phyloP scores from a whole-genome alignment of 2,797 vertebrate genomes.

The Crax fasciolata region DNA sequence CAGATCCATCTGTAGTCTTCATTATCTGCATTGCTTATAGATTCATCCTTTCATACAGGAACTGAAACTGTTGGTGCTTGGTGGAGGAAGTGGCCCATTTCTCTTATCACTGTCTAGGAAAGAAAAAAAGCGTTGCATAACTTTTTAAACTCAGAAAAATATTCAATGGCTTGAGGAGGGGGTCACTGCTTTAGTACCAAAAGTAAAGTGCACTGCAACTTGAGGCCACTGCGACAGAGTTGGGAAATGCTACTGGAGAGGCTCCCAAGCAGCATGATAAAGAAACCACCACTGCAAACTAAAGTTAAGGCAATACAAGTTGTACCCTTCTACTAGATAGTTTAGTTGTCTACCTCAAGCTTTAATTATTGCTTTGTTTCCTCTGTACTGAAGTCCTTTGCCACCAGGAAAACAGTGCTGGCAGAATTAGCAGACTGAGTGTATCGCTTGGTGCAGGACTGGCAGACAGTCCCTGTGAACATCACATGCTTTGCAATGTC shows the following conservation, averaged over 20 bases:
- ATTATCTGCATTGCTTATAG: background rate
- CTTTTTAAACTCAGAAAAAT: background rate
- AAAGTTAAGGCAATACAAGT: constrained; percentile 68
- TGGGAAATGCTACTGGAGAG: constrained; percentile 39
- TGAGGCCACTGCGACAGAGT: constrained; percentile 37
- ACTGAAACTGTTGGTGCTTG: fast-evolving
- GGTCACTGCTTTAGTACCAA: constrained; percentile 79
- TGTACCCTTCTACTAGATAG: constrained; percentile 18
- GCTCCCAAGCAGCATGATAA: constrained; percentile 17
- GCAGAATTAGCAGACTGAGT: constrained; percentile 62
- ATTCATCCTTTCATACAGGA: background rate
- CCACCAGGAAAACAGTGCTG: constrained; percentile 64
- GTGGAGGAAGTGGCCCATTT: background rate
- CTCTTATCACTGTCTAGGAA: background rate
- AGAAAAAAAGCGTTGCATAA: background rate
- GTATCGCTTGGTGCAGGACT: constrained; percentile 13
- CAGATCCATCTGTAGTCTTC: background rate
- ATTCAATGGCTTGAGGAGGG: constrained; percentile 31
- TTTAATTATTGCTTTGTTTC: constrained; percentile 80
- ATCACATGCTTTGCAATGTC: background rate
- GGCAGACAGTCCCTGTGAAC: background rate
- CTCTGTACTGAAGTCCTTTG: constrained; percentile 59
- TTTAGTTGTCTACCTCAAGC: constrained; percentile 38
- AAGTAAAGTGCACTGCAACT: constrained; percentile 81
- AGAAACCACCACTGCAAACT: constrained; percentile 30